These are phyloP conservation scores for Drosophila ezoana DNA, from an alignment of 2,888 invertebrate species.

Conservation along the genomic window DNA sequence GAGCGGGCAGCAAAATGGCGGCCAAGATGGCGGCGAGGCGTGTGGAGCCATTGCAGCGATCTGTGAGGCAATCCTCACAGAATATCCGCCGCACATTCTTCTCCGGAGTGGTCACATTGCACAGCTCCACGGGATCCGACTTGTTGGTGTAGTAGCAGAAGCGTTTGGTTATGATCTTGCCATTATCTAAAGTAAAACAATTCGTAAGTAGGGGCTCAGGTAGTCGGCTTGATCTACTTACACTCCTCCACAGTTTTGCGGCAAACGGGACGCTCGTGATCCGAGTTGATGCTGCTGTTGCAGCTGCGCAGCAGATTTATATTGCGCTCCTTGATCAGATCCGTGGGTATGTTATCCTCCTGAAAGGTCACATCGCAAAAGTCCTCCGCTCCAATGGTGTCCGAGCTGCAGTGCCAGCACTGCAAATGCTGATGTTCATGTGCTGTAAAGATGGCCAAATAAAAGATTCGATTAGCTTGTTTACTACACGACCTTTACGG, in stretches of 20 bases:
- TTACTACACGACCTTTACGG: conserved; percentile 44
- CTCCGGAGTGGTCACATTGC: conserved; percentile 77
- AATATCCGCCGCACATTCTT: conserved; percentile 79
- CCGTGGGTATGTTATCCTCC: conserved; percentile 79
- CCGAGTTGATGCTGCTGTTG: conserved; percentile 82
- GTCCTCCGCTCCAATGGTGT: conserved; percentile 82
- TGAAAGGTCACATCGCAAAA: conserved; percentile 82
- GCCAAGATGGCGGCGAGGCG: conserved; percentile 49
- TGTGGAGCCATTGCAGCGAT: conserved; percentile 78
- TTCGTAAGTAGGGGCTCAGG: background rate
- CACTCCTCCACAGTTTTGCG: conserved; percentile 83
- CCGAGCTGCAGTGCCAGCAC: conserved; percentile 84
- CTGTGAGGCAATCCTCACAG: conserved; percentile 81
- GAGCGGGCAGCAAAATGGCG: conserved; percentile 54
- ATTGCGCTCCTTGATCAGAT: conserved; percentile 74
- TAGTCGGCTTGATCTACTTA: conserved; percentile 46
- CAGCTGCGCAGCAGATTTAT: conserved; percentile 78
- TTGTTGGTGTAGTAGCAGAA: conserved; percentile 84
- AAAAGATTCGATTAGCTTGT: conserved; percentile 14
- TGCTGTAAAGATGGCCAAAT: conserved; percentile 17
- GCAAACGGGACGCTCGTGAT: conserved; percentile 82
- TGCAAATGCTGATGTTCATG: conserved; percentile 64
- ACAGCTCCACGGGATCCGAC: conserved; percentile 80
- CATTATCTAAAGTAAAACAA: conserved; percentile 66
- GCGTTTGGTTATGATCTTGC: conserved; percentile 79